These are phyloP conservation scores for Cataglyphis rosenhaueri DNA, from an alignment of 2,888 invertebrate species.

Conservation along the genomic window DNA sequence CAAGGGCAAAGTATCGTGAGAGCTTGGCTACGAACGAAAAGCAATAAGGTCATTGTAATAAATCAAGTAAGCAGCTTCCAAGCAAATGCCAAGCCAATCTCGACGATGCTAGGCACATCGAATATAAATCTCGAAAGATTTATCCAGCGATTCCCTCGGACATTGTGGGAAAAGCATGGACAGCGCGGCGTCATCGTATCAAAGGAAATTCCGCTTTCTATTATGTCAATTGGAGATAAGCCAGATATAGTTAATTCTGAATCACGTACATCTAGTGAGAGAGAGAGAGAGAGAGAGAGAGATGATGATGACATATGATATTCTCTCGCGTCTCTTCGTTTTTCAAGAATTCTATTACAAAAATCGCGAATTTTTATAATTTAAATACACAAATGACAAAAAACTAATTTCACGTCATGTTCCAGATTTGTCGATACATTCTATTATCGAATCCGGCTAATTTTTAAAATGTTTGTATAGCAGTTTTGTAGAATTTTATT, in stretches of 20 bases:
- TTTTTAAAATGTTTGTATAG: neutral
- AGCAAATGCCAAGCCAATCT: constrained; percentile 66
- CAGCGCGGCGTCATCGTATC: constrained; percentile 20
- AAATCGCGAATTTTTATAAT: neutral
- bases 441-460: neutral
- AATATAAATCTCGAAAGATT: constrained; percentile 63
- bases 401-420: neutral
- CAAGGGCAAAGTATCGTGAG: neutral
- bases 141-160: constrained; percentile 50
- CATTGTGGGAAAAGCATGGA: constrained; percentile 11
- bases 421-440: constrained; percentile 13
- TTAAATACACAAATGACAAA: neutral
- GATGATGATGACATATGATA: neutral
- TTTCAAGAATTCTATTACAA: neutral
- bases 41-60: constrained; percentile 60
- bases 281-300: no score
- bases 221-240: constrained; percentile 38
- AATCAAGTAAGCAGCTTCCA: constrained; percentile 59
- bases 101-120: constrained; percentile 41
- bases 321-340: neutral
- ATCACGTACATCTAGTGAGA: neutral
- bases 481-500: constrained; percentile 30
- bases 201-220: constrained; percentile 24
- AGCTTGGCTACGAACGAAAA: constrained; percentile 24
- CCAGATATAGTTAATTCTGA: constrained; percentile 20